A percentile compares a stretch with the other conserved stretches of the same genome.
These are phyloP conservation scores for Malacoctenus gilli DNA, from an alignment of 2,797 vertebrate genomes.

Conservation along the genomic window DNA sequence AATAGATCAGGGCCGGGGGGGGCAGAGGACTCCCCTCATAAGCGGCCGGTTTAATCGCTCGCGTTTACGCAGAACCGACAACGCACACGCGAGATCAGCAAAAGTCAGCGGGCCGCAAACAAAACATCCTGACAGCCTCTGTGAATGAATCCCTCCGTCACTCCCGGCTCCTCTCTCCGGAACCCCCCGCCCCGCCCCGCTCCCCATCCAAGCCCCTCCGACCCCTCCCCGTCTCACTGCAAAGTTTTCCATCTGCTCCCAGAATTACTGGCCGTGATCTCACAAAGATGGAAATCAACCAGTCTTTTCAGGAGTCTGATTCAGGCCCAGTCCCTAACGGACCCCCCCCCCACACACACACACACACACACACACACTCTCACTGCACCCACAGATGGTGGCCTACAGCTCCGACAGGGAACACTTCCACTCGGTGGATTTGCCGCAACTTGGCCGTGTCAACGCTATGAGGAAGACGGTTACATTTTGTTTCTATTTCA, in stretches of 20 bases:
- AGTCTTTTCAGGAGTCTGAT: slow-evolving; percentile 60
- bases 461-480: slow-evolving; percentile 38
- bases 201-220: slow-evolving; percentile 6
- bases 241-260: slow-evolving; percentile 73
- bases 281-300: slow-evolving; percentile 66
- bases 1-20: slow-evolving; percentile 52
- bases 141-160: slow-evolving; percentile 42
- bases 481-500: slow-evolving; percentile 18
- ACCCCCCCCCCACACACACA: slow-evolving; percentile 6
- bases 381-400: slow-evolving; percentile 54
- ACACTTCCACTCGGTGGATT: slow-evolving; percentile 54
- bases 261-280: slow-evolving; percentile 62
- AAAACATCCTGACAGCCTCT: slow-evolving; percentile 54
- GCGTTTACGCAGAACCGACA: too few relatives aligned
- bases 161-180: slow-evolving; percentile 26
- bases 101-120: slow-evolving; percentile 41
- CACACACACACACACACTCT: too few relatives aligned
- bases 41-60: slow-evolving; percentile 51
- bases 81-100: slow-evolving; percentile 23
- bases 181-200: not conserved
- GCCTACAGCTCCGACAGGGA: slow-evolving; percentile 53
- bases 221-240: slow-evolving; percentile 30
- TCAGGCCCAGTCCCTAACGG: slow-evolving; percentile 35
- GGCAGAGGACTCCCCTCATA: slow-evolving; percentile 50
- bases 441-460: slow-evolving; percentile 23